Base-by-base conservation (phyloP, 2,888 invertebrate genomes). In the Limnephilus marmoratus region DNA sequence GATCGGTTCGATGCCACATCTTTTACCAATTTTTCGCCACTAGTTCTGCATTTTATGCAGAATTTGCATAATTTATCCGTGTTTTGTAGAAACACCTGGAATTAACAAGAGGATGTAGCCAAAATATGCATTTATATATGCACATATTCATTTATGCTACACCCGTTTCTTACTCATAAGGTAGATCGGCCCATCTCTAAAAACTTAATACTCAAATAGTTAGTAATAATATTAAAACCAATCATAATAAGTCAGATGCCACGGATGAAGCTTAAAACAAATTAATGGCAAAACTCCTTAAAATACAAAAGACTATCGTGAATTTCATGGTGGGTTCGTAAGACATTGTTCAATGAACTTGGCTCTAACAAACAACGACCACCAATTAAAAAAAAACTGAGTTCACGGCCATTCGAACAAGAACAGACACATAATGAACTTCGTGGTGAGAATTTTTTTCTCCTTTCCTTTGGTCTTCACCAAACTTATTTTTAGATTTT, bases 331-430 rank as follows among this genome's bases (percentile, higher is more conserved):
- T 18, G 83, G 11, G 18, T 83, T 83, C 34, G 9, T 83, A 83
- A 83, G 83, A 83, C 83, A 31, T 83, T 37, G 34, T 83, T 83
- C 83, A 83, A 41, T 83, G 83, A 83, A 83, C 83, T 83, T 83
- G 31, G 37, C 24, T 83, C 37, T 24, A 24, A 34, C 68, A 24
- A 68, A 68, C n/a, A 24, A 68, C 83, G 18, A 34, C 24, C 34
- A 34, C 18, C 34, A 83, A 83, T 31, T 68, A 83, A 37, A 15
- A 83, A 37, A 15, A 83, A 37, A 83, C 83, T 83, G 3, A 41
- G 83, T 83, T 83, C 83, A 83, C 83, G 83, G 37, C 83, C 83
- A 83, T 24, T 68, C 9, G n/a, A 9, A 68, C 68, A 68, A 68
- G n/a, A 68, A 68, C 68, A n/a, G 24, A 68, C 24, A 68, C 68